Evolutionary conservation across 2,797 vertebrate genomes (phyloP).

Genomic region (Microhierax caerulescens): DNA sequence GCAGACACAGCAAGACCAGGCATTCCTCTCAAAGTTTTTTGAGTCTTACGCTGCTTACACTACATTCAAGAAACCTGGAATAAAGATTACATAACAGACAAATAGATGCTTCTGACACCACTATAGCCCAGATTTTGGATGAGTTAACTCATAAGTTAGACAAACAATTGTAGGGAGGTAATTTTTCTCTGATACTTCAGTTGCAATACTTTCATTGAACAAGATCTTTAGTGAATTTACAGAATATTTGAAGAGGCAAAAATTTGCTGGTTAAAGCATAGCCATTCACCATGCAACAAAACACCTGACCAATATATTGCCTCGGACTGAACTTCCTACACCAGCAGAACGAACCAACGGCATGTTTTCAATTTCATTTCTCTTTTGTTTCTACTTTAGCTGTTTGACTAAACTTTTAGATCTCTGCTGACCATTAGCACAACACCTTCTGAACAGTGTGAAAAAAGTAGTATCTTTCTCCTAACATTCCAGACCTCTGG

Average conservation of each 20-base stretch:
- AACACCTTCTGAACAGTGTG: background rate
- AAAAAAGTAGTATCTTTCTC: background rate
- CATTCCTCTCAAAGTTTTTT: background rate
- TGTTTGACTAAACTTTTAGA: background rate
- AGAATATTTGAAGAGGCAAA: background rate
- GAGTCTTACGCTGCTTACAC: background rate
- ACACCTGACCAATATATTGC: background rate
- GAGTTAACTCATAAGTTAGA: background rate
- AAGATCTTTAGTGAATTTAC: background rate
- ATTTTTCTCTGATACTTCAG: background rate
- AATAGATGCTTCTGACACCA: background rate
- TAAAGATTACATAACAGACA: background rate
- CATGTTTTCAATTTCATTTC: background rate
- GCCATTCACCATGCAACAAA: background rate
- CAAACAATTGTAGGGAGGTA: background rate
- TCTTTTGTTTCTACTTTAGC: background rate
- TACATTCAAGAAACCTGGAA: background rate
- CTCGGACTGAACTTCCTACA: background rate
- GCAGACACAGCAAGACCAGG: background rate
- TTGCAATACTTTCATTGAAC: background rate
- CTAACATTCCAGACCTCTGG: background rate
- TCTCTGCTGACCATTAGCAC: background rate
- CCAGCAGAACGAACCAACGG: background rate
- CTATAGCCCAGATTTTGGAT: background rate
- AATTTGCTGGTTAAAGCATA: background rate